Evolutionary conservation across 2,113 vertebrate species (phyloP), one percentile per base, ranked within the genome.

Genomic region (Cephalopholis sonnerati): DNA sequence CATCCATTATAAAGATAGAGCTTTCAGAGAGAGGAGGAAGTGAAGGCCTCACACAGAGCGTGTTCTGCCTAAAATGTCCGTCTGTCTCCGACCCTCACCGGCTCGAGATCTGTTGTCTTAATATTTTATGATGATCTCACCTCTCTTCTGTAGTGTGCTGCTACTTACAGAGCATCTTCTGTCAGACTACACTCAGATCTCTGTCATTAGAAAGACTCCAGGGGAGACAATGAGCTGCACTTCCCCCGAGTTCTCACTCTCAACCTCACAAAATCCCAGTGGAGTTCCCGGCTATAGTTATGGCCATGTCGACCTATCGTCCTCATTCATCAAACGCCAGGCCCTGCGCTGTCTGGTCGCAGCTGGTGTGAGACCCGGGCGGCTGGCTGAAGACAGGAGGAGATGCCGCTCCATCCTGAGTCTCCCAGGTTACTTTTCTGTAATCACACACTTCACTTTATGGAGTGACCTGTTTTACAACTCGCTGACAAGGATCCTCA

Each of bases 361-460:
- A 48, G 88, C 77, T 62, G 85, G 66, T 2, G 53, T 7, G 57
- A 64, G 71, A 12, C 41, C 61, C 18, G 22, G 16, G 10, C 6
- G 51, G 55, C 44, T 2, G 63, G 69, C 27, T 36, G 29, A 48
- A 63, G 66, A 74, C 63, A 6, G 50, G 67, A 66, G 7, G 64
- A 41, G 64, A 59, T 1, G 74, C 10, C 0, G 39, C 73, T 72
- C 73, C 44, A 2, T 67, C 72, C 82, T 3, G 71, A 82, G 25
- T 59, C 79, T 73, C 59, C 24, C 29, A 54, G 71, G 68, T 65
- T 68, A 58, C 63, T 61, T 62, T 83, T n/a, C 65, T 89, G 71
- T 89, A 91, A 91, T 91, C 82, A 83, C 84, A 83, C 76, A 84
- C 90, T 91, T 84, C 80, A 55, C 76, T 90, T 91, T 92, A 91